Percentiles rank a stretch among this genome's conserved stretches.
Evolutionary conservation across 2,888 invertebrate genomes (phyloP).

Genomic region (Hetaerina titia): DNA sequence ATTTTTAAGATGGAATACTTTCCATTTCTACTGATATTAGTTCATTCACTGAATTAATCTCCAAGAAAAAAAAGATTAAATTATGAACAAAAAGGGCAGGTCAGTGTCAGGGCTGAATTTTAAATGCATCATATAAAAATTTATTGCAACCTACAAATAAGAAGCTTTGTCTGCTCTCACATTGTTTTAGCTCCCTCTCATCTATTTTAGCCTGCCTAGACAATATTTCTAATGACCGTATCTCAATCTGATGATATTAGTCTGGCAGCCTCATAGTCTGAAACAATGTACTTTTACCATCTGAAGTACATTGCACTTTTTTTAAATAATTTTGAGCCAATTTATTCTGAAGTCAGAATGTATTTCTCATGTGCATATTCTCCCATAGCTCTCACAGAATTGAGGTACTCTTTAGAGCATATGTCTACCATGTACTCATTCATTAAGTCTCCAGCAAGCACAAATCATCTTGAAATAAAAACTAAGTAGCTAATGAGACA

Average conservation of each 20-base stretch:
- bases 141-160: conserved; percentile 86
- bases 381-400: conserved; percentile 87
- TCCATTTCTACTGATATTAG: conserved; percentile 74
- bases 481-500: background rate
- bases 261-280: conserved; percentile 74
- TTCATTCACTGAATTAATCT: conserved; percentile 80
- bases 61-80: conserved; percentile 91
- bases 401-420: conserved; percentile 71
- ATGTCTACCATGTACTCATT: background rate
- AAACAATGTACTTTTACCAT: conserved; percentile 80
- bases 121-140: conserved; percentile 76
- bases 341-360: conserved; percentile 85
- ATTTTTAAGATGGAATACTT: conserved; percentile 88
- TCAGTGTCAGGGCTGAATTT: background rate
- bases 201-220: conserved; percentile 84
- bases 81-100: conserved; percentile 83
- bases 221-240: conserved; percentile 80
- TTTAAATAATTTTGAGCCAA: conserved; percentile 88
- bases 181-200: conserved; percentile 83
- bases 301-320: conserved; percentile 84
- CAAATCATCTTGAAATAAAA: conserved; percentile 72
- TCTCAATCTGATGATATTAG: conserved; percentile 78
- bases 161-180: conserved; percentile 81
- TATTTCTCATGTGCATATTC: conserved; percentile 92
- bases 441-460: conserved; percentile 73